Evolutionary conservation across 2,888 invertebrate species (phyloP).

Genomic region (Meteorus colon): DNA sequence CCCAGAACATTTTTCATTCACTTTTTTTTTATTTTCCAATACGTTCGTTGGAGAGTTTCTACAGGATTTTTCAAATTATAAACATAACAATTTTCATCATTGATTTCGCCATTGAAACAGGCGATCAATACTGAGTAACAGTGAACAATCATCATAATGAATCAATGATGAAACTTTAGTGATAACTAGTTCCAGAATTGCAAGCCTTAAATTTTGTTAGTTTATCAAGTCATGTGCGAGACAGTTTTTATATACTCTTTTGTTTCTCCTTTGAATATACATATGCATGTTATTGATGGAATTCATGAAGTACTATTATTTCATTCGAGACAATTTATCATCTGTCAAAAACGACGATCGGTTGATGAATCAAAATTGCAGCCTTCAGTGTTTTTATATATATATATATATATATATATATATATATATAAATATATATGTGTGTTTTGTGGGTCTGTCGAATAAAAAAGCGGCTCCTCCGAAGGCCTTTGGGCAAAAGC

Average conservation of each 20-base stretch:
- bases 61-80: neutral
- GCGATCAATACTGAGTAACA: too few species aligned
- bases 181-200: too few species aligned
- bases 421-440: neutral
- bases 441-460: neutral
- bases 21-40: neutral
- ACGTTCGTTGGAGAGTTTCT: neutral
- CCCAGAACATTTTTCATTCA: neutral
- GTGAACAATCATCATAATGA: too few species aligned
- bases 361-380: conserved; percentile 36
- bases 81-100: too few species aligned
- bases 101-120: too few species aligned
- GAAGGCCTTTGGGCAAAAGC: conserved; percentile 49
- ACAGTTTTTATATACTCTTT: too few species aligned
- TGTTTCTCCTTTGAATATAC: neutral
- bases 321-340: conserved; percentile 28
- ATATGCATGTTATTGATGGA: conserved; percentile 3
- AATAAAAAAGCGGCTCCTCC: conserved; percentile 42
- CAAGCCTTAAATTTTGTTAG: too few species aligned
- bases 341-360: conserved; percentile 30
- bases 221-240: too few species aligned
- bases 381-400: neutral
- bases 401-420: neutral
- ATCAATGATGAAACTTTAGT: too few species aligned
- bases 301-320: conserved; percentile 1